phyloP scores from a whole-genome alignment of 2,888 invertebrate genomes.

The Athripsodes cinereus region DNA sequence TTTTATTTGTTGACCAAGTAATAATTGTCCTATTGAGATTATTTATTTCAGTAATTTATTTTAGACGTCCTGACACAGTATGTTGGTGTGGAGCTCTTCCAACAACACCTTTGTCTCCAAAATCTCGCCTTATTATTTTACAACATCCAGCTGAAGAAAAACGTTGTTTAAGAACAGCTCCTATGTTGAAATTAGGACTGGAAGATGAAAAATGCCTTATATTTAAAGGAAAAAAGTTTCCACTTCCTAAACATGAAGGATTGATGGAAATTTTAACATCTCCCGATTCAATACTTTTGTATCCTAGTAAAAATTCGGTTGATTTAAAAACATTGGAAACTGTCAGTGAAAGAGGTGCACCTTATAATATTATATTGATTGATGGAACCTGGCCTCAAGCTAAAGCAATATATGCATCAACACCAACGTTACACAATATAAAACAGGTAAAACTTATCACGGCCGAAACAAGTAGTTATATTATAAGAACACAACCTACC shows the following conservation, averaged over 20 bases:
- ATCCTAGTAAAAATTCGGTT: conserved; percentile 71
- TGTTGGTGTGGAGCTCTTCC: conserved; percentile 89
- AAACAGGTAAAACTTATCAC: conserved; percentile 77
- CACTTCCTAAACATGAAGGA: conserved; percentile 58
- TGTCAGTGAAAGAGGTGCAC: conserved; percentile 38
- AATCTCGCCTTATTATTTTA: conserved; percentile 69
- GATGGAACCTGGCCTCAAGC: conserved; percentile 98
- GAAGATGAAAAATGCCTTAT: conserved; percentile 68
- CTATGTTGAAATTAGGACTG: conserved; percentile 78
- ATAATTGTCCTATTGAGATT: too few species aligned
- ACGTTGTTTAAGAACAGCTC: conserved; percentile 80
- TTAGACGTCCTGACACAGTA: conserved; percentile 75
- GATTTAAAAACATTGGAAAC: conserved; percentile 54
- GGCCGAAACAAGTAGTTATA: conserved; percentile 73
- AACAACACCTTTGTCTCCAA: conserved; percentile 57
- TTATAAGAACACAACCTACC: conserved; percentile 89
- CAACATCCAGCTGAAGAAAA: conserved; percentile 94
- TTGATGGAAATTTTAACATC: conserved; percentile 60
- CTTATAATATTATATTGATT: conserved; percentile 74
- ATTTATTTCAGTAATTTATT: conserved; percentile 28
- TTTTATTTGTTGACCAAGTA: too few species aligned
- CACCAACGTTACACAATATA: conserved; percentile 65
- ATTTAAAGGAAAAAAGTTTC: conserved; percentile 80
- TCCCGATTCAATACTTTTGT: conserved; percentile 68
- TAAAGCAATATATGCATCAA: conserved; percentile 82